Conservation (phyloP, 1,140 invertebrate genomes). For the Solenopsis invicta region DNA sequence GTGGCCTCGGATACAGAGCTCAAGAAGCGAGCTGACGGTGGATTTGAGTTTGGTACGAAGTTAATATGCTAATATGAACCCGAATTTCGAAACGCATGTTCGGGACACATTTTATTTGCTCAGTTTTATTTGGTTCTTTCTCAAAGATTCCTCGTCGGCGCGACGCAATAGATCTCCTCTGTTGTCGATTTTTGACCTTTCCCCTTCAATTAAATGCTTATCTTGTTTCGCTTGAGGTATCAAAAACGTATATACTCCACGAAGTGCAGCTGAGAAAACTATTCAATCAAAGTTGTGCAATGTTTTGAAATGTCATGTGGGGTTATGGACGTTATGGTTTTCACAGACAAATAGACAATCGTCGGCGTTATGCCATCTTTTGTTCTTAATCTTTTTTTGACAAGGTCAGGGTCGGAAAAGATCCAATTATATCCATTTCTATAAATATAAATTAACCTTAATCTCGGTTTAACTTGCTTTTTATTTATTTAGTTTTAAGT, state of each 20-base stretch:
- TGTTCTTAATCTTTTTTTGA: too few relatives aligned
- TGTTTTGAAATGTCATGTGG: background rate
- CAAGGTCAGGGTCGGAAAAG: too few relatives aligned
- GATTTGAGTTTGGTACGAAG: constrained; percentile 86
- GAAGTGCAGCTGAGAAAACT: background rate
- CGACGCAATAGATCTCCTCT: too few relatives aligned
- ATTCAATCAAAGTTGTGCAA: background rate
- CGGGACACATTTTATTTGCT: background rate
- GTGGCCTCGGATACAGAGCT: constrained; percentile 87
- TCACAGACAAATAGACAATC: too few relatives aligned
- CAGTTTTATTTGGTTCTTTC: background rate
- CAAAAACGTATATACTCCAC: background rate
- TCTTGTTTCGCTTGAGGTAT: background rate
- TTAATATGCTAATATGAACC: background rate
- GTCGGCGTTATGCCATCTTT: too few relatives aligned
- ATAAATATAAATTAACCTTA: too few relatives aligned
- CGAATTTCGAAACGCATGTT: background rate
- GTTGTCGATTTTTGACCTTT: background rate
- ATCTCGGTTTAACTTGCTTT: too few relatives aligned
- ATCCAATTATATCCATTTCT: too few relatives aligned
- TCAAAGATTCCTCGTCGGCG: background rate
- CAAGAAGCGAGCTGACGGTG: constrained; percentile 81
- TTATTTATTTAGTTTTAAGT: too few relatives aligned
- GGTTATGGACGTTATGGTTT: too few relatives aligned
- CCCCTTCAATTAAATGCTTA: too few relatives aligned